These are phyloP conservation scores for Taphrorychus bicolor DNA, from an alignment of 2,888 invertebrate species.

Conservation along the genomic window DNA sequence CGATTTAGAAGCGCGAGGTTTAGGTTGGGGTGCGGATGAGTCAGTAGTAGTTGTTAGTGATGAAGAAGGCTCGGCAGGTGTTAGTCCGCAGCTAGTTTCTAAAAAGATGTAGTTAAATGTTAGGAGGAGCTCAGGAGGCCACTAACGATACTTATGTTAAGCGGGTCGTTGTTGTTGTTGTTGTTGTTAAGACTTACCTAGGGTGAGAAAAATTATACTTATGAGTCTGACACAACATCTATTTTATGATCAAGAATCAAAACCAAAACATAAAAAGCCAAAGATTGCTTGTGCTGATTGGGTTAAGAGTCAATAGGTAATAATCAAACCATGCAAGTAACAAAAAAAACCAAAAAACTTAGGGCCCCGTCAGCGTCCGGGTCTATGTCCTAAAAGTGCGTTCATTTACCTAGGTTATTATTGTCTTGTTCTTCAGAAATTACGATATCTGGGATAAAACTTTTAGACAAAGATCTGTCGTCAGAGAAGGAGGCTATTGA, in stretches of 20 bases:
- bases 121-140: slow-evolving; percentile 54
- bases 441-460: slow-evolving; percentile 49
- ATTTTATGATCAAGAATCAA: slow-evolving; percentile 41
- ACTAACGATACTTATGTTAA: slow-evolving; percentile 17
- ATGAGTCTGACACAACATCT: slow-evolving; percentile 45
- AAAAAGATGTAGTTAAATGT: slow-evolving; percentile 59
- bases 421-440: slow-evolving; percentile 44
- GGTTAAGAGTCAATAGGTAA: slow-evolving; percentile 11
- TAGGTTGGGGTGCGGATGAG: slow-evolving; percentile 61
- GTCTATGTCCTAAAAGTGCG: slow-evolving; percentile 39
- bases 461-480: slow-evolving; percentile 39
- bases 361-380: slow-evolving; percentile 54
- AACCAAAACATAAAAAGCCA: slow-evolving; percentile 49
- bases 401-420: slow-evolving; percentile 26
- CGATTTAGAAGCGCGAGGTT: slow-evolving; percentile 58
- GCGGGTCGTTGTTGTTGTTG: slow-evolving; percentile 27
- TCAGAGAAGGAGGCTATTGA: slow-evolving; percentile 39
- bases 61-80: slow-evolving; percentile 49
- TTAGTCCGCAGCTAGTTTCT: slow-evolving; percentile 59
- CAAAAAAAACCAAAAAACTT: slow-evolving; percentile 58
- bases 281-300: slow-evolving; percentile 53
- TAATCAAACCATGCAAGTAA: slow-evolving; percentile 32
- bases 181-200: neutral
- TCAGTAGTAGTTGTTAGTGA: slow-evolving; percentile 55
- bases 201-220: slow-evolving; percentile 12